These are phyloP conservation scores for Ganaspis brasiliensis DNA, from an alignment of 2,888 invertebrate genomes.

Conservation along the genomic window DNA sequence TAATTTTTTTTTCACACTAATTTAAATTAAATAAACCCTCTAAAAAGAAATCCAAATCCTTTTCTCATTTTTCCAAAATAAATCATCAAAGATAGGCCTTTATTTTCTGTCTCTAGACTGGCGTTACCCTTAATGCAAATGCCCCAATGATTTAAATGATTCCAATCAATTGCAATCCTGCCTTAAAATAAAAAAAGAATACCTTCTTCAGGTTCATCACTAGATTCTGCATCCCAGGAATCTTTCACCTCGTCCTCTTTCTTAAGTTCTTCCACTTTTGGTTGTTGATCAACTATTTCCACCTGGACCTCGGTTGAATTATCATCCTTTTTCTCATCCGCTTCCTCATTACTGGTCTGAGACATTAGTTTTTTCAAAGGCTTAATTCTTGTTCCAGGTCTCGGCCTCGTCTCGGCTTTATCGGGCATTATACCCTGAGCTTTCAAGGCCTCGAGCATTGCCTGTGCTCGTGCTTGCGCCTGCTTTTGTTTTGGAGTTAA, in stretches of 20 bases:
- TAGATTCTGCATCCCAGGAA: conserved; percentile 91
- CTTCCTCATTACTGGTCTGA: conserved; percentile 84
- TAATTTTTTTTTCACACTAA: no score
- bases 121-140: no score
- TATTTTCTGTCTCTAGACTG: no score
- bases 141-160: neutral
- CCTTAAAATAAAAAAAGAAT: no score
- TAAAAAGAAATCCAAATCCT: no score
- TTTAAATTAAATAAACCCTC: no score
- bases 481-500: conserved; percentile 96
- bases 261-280: conserved; percentile 69
- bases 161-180: no score
- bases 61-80: no score
- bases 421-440: conserved; percentile 93
- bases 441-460: conserved; percentile 93
- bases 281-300: conserved; percentile 82
- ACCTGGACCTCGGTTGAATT: conserved; percentile 80
- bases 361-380: conserved; percentile 85
- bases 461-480: conserved; percentile 93
- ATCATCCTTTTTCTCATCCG: conserved; percentile 81
- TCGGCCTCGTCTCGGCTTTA: conserved; percentile 84
- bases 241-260: conserved; percentile 86
- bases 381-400: conserved; percentile 87
- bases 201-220: conserved; percentile 82
- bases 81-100: no score